These are phyloP conservation scores for Achroia grisella DNA, from an alignment of 1,140 invertebrate species.

Conservation along the genomic window DNA sequence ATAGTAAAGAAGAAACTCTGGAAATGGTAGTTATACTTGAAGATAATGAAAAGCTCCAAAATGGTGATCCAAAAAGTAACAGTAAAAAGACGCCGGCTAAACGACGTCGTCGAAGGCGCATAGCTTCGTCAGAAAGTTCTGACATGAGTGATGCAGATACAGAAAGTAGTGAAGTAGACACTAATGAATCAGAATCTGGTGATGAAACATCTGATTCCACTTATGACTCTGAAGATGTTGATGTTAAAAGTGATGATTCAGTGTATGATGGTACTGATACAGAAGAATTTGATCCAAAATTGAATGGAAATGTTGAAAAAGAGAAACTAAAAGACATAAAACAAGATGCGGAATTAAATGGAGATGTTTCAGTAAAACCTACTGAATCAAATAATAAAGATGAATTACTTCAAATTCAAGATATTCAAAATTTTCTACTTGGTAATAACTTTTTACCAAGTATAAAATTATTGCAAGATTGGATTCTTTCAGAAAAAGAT, in stretches of 20 bases:
- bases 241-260: conserved; percentile 51
- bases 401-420: conserved; percentile 17
- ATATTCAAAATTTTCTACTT: conserved; percentile 49
- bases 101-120: conserved; percentile 69
- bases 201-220: conserved; percentile 52
- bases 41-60: conserved; percentile 24
- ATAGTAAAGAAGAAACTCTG: neutral
- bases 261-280: conserved; percentile 21
- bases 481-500: conserved; percentile 63
- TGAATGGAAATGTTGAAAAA: conserved; percentile 21
- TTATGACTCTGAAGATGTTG: conserved; percentile 52
- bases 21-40: neutral
- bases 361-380: neutral
- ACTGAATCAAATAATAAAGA: conserved; percentile 6
- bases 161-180: conserved; percentile 65
- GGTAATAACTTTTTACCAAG: conserved; percentile 61
- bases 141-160: conserved; percentile 71
- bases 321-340: conserved; percentile 7
- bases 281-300: conserved; percentile 16
- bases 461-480: conserved; percentile 61
- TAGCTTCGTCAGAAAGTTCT: conserved; percentile 50
- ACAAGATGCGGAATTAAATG: conserved; percentile 5
- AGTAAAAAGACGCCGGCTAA: conserved; percentile 47
- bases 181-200: conserved; percentile 47
- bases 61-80: conserved; percentile 43